Evolutionary conservation across 1,140 invertebrate species (phyloP), one percentile per base, ranked within the genome.

Genomic region (Physella acuta): DNA sequence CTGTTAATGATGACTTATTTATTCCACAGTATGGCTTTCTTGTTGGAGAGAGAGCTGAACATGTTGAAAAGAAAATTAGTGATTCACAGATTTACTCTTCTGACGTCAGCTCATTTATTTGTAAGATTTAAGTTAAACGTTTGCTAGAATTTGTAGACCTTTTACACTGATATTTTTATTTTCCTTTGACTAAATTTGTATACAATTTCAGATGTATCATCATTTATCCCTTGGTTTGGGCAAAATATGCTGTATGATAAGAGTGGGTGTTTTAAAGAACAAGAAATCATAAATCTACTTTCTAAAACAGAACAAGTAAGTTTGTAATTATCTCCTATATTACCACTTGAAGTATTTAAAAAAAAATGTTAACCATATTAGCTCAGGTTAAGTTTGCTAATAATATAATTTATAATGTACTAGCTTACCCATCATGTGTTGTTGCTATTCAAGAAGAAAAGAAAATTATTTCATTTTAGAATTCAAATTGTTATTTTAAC

Each of bases 11-110:
- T 49, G n/a, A 14, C 11, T 58, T 33, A n/a, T 58, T 4, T 31
- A 34, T 8, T 34, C 56, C 28, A 58, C 62, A 65, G 62, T 65
- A 65, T 53, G 62, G 62, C 28, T 65, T 65, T 65, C 49, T 65
- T 20, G 24, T 53, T 20, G 62, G 62, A 34, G 62, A 65, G 49
- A 51, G 24, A 30, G 44, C 53, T 3, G 49, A 65, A 11, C 44
- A 65, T 1, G 24, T 65, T 3, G 49, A 65, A 24, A 34, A 33
- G 5, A 51, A 28, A 65, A 65, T 65, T 0, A 65, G 62, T 65
- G 62, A 65, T 44, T 65, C 62, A 33, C 62, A 65, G 49, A 53
- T 65, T 24, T 30, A 65, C 26, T 52, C 44, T 2, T 30, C 5
- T 51, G 62, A 65, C 53, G 49, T 65, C 4, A 65, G 26, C 30